Evolutionary conservation across 2,113 vertebrate genomes (phyloP), one percentile per base, ranked within the genome.

Genomic region (Mixornis gularis): DNA sequence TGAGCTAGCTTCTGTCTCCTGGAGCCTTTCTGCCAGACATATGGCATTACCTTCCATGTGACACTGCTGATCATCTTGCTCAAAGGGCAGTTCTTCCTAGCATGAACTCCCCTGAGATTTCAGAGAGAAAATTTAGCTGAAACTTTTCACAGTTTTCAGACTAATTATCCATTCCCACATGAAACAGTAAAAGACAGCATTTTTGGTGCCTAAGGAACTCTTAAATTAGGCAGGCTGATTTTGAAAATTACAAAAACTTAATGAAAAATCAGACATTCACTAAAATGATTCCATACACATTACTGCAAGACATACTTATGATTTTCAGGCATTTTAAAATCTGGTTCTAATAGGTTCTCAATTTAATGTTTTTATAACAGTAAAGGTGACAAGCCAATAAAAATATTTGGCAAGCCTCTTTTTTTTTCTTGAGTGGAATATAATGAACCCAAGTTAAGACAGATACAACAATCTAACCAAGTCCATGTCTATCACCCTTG

Each of bases 331-430:
- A 64, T 91, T 93, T 94, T 64, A 94, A 76, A 97, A 97, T 96
- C 91, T 97, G 97, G 80, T 96, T 97, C 96, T 92, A 96, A 97
- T 97, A 97, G 87, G 94, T 85, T 70, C 34, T 52, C 80, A 84
- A 90, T 90, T 96, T 89, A 95, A 88, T 93, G 63, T 88, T 97
- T 97, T 96, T 96, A 90, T 55, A 96, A 94, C 63, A 95, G 82
- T 80, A 95, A 96, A 96, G 95, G 89, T 97, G 95, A 97, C 72
- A 97, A 96, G 96, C 96, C 97, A 98, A 96, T 95, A 94, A 95
- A 97, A 98, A 98, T 97, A 98, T 92, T 86, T 97, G 89, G 74
- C 91, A 95, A 97, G 85, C 92, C 52, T 51, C 46, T 76, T 34
- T 44, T 27, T 40, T 53, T 72, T 40, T 40, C 79, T 96, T 46